Percentiles rank a stretch among this genome's conserved stretches.
Conservation (phyloP, 2,113 vertebrate species). For the Dissostichus mawsoni region DNA sequence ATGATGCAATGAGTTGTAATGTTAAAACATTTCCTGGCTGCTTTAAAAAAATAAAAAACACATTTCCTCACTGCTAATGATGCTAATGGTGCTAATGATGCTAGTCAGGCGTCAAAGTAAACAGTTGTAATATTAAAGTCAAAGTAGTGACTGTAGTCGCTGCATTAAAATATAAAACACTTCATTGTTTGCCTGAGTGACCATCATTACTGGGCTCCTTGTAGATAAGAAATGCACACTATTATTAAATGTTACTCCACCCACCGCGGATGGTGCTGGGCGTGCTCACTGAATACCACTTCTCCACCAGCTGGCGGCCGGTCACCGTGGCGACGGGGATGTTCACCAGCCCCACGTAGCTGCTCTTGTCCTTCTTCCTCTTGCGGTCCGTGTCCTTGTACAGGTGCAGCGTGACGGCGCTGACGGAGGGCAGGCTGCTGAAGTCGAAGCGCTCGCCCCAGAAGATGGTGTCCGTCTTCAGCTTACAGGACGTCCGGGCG, state of each 20-base stretch:
- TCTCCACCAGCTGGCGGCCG: slow-evolving; percentile 95
- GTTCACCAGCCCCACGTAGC: slow-evolving; percentile 94
- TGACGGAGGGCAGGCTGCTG: slow-evolving; percentile 90
- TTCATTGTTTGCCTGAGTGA: too few species aligned
- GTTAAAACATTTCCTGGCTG: too few species aligned
- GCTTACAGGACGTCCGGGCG: slow-evolving; percentile 96
- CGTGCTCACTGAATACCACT: slow-evolving; percentile 95
- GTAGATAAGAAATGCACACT: too few species aligned
- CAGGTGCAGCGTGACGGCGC: slow-evolving; percentile 92
- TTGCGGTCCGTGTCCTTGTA: slow-evolving; percentile 99
- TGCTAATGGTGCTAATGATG: too few species aligned
- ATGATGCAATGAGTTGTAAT: too few species aligned
- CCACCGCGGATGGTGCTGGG: slow-evolving; percentile 84
- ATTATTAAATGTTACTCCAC: not conserved
- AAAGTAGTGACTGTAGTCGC: too few species aligned
- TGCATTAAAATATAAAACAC: too few species aligned
- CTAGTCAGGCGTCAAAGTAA: too few species aligned
- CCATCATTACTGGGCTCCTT: too few species aligned
- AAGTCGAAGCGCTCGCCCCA: slow-evolving; percentile 99
- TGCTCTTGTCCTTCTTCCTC: slow-evolving; percentile 98
- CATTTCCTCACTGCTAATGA: too few species aligned
- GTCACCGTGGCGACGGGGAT: slow-evolving; percentile 89
- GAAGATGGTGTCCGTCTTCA: slow-evolving; percentile 97
- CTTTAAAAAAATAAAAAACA: too few species aligned
- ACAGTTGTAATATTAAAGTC: too few species aligned